Evolutionary conservation across 2,888 invertebrate genomes (phyloP).

Genomic region (Empis stercorea): DNA sequence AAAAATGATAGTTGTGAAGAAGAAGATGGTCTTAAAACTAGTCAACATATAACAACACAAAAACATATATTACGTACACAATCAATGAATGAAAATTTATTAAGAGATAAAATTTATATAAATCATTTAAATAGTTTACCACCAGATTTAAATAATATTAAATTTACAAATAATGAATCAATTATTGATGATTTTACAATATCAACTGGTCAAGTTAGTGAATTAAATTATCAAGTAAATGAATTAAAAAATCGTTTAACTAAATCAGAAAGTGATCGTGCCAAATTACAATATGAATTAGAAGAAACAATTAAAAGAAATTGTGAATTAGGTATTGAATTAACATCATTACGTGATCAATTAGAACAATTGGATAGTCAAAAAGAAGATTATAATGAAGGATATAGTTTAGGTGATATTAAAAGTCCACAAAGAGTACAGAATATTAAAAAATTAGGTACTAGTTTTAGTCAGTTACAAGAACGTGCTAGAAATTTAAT

Average conservation of each 20-base stretch:
- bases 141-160: slow-evolving; percentile 25
- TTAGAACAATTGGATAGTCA: slow-evolving; percentile 35
- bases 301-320: slow-evolving; percentile 46
- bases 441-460: slow-evolving; percentile 20
- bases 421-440: slow-evolving; percentile 23
- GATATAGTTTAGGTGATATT: slow-evolving; percentile 34
- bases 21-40: slow-evolving; percentile 21
- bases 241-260: slow-evolving; percentile 40
- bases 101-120: slow-evolving; percentile 12
- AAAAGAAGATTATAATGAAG: slow-evolving; percentile 43
- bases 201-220: slow-evolving; percentile 25
- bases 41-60: slow-evolving; percentile 12
- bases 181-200: slow-evolving; percentile 14
- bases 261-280: slow-evolving; percentile 33
- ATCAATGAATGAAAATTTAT: slow-evolving; percentile 29
- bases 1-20: slow-evolving; percentile 19
- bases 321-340: slow-evolving; percentile 41
- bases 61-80: slow-evolving; percentile 24
- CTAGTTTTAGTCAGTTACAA: slow-evolving; percentile 30
- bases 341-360: slow-evolving; percentile 34
- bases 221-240: slow-evolving; percentile 41
- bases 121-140: slow-evolving; percentile 21
- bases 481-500: slow-evolving; percentile 31
- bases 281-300: slow-evolving; percentile 44
- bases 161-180: slow-evolving; percentile 11